Evolutionary conservation across 2,797 vertebrate species (phyloP).

Genomic region (Muscicapa comitata): DNA sequence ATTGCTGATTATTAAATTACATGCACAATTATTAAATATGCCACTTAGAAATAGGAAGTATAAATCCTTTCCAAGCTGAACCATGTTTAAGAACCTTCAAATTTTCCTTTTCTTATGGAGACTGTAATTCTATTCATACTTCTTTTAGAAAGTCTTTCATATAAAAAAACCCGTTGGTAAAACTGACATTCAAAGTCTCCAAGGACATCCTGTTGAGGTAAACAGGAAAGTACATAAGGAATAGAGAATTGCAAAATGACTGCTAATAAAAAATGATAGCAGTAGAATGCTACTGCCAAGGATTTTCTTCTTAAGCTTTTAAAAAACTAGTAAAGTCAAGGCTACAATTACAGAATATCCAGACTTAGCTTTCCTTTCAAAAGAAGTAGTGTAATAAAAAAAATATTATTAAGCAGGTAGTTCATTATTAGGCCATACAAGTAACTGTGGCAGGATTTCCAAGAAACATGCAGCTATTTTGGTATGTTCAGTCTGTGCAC

Average conservation of each 20-base stretch:
- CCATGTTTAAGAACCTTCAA: background rate
- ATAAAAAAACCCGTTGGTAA: background rate
- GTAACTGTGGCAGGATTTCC: background rate
- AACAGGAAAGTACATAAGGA: conserved; percentile 10
- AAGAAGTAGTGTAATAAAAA: background rate
- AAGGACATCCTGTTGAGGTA: background rate
- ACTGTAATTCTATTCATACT: background rate
- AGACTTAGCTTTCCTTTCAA: background rate
- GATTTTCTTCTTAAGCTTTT: background rate
- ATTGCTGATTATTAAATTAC: conserved; percentile 53
- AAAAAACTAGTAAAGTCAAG: conserved; percentile 13
- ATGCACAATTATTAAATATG: conserved; percentile 40
- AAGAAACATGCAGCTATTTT: background rate
- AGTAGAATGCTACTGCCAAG: background rate
- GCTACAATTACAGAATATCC: background rate
- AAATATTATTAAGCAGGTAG: background rate
- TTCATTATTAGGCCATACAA: background rate
- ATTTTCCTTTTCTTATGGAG: background rate
- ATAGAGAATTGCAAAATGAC: background rate
- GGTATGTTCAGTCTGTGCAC: fast-evolving
- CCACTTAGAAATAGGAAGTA: conserved; percentile 4
- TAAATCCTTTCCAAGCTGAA: conserved; percentile 21
- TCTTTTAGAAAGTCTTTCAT: background rate
- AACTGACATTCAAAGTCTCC: background rate
- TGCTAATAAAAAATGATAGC: background rate